phyloP scores from a whole-genome alignment of 2,797 vertebrate species.

The Amblyraja radiata region DNA sequence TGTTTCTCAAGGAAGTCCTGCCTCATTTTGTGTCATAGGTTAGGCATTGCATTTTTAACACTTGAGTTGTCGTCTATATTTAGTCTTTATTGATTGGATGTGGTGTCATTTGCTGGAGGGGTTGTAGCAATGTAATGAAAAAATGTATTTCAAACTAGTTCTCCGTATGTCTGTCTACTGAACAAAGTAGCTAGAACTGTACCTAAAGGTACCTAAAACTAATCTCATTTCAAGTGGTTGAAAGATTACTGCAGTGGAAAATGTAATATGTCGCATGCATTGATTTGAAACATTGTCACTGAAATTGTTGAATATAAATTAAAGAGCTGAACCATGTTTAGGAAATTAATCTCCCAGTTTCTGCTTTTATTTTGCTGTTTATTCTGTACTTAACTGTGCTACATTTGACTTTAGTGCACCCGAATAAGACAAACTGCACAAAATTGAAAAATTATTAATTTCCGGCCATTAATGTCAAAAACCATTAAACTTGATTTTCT shows the following conservation, averaged over 20 bases:
- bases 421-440: background rate
- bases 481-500: background rate
- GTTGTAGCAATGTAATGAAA: background rate
- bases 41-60: background rate
- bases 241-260: background rate
- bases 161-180: background rate
- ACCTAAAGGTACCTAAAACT: background rate
- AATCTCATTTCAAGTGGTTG: background rate
- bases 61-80: background rate
- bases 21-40: background rate
- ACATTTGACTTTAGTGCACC: background rate
- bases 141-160: background rate
- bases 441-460: background rate
- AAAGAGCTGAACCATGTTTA: background rate
- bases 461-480: background rate
- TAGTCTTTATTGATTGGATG: background rate
- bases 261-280: background rate
- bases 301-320: background rate
- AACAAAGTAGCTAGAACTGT: background rate
- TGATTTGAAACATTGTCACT: background rate
- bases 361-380: background rate
- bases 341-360: background rate
- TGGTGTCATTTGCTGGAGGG: background rate
- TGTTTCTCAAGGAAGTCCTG: background rate
- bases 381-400: background rate